Conservation (phyloP, 2,113 vertebrate species). For the Toxostoma redivivum region DNA sequence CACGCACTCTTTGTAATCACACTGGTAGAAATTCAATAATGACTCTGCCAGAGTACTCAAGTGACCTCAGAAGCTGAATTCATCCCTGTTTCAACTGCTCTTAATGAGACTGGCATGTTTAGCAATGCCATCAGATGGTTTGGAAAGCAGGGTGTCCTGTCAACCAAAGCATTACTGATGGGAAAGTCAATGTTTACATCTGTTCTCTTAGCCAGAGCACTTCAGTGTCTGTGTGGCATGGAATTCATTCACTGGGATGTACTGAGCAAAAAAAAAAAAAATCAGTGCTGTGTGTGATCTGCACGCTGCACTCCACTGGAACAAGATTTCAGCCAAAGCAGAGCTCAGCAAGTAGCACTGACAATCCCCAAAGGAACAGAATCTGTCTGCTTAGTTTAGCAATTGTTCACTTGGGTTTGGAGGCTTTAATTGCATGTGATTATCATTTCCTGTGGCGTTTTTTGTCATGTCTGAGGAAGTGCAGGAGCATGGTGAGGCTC, state of each 20-base stretch:
- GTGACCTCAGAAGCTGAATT: constrained; percentile 32
- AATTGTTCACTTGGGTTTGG: background rate
- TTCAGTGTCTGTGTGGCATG: background rate
- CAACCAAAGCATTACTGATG: background rate
- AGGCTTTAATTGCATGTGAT: background rate
- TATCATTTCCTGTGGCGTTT: background rate
- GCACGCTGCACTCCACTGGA: background rate
- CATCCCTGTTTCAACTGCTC: background rate
- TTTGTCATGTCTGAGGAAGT: background rate
- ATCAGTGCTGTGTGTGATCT: background rate
- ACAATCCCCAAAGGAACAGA: background rate
- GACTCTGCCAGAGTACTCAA: constrained; percentile 10
- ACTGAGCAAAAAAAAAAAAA: background rate
- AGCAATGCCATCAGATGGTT: background rate
- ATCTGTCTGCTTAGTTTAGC: background rate
- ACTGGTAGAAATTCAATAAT: constrained; percentile 43
- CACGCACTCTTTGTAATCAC: constrained; percentile 37
- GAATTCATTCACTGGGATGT: background rate
- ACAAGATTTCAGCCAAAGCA: background rate
- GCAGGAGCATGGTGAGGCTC: background rate
- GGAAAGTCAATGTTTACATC: background rate
- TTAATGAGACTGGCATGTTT: background rate
- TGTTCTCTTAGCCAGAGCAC: background rate
- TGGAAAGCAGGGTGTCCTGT: background rate
- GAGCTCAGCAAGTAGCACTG: background rate